Conservation (phyloP, 2,113 vertebrate species). For the Geothlypis trichas region DNA sequence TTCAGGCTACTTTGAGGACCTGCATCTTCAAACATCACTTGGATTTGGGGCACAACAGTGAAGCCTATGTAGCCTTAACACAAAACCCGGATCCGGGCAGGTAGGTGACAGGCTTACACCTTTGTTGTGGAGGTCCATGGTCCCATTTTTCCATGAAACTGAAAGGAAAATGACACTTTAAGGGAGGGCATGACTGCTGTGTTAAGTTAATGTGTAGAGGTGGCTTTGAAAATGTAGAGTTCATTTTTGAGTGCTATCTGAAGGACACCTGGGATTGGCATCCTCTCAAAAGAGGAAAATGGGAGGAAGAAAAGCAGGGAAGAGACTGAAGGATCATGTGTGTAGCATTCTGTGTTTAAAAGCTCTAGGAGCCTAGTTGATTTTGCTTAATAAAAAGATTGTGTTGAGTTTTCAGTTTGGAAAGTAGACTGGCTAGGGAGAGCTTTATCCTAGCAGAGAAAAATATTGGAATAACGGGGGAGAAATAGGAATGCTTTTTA, state of each 20-base stretch:
- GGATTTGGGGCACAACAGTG: conserved; percentile 91
- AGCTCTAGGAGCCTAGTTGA: neutral
- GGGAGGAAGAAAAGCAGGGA: neutral
- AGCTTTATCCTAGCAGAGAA: neutral
- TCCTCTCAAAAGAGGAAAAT: neutral
- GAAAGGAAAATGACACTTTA: neutral
- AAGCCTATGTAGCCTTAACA: conserved; percentile 91
- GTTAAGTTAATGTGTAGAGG: neutral
- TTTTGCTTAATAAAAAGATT: neutral
- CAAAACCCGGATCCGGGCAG: conserved; percentile 93
- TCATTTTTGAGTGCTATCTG: neutral
- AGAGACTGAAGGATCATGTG: accelerated
- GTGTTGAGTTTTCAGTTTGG: neutral
- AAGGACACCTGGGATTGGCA: neutral
- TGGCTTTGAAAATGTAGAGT: neutral
- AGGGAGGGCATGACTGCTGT: neutral
- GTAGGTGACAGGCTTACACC: conserved; percentile 75
- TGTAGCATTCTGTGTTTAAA: accelerated
- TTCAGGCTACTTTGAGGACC: conserved; percentile 91
- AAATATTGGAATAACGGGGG: neutral
- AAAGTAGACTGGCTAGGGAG: neutral
- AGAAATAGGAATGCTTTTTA: neutral
- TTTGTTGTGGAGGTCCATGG: neutral
- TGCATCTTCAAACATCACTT: conserved; percentile 96
- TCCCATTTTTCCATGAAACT: neutral